Evolutionary conservation across 2,113 vertebrate genomes (phyloP), one percentile per base, ranked within the genome.

Genomic region (Hippocampus mohnikei): DNA sequence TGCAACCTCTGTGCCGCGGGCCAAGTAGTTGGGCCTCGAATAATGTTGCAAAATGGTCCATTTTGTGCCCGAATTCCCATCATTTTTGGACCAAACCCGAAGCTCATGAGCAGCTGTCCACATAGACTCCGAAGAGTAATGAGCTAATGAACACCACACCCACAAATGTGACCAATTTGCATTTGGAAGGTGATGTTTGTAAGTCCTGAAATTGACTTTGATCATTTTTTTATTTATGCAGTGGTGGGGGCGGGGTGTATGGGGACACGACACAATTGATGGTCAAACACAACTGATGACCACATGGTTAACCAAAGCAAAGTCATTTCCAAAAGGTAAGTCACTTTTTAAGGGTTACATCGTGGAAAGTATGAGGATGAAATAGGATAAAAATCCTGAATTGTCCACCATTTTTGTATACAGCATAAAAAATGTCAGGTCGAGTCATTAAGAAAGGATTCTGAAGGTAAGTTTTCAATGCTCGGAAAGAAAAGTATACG

Each of bases 31-130:
- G 40, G 20, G 20, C 40, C 15, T 60, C 13, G 20, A 60, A 29
- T 33, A 60, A 33, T 60, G 27, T 33, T 60, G 58, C 58, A 60
- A 60, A 60, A 29, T 60, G 58, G 8, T 65, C 20, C 40, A 65
- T 65, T 65, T 33, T 33, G 29, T 65, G 62, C 33, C 27, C 18
- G 6, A 33, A 61, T 33, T 61, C 18, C 5, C 8, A 15, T 27
- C 59, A 61, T 61, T 61, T 61, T 29, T 9, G 5, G 20, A 60
- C 13, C 41, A 44, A 23, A 20, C 33, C 18, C 40, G 0, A 29
- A 63, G 33, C 61, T 40, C 16, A 15, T 18, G 8, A 42, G 10
- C 62, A 65, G 62, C 62, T 65, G 40, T 15, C 18, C 62, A 13
- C 40, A 10, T 40, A 13, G 40, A 1, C 20, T 40, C 3, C 2